Evolutionary conservation across 2,113 vertebrate genomes (phyloP).

Genomic region (Paramisgurnus dabryanus): DNA sequence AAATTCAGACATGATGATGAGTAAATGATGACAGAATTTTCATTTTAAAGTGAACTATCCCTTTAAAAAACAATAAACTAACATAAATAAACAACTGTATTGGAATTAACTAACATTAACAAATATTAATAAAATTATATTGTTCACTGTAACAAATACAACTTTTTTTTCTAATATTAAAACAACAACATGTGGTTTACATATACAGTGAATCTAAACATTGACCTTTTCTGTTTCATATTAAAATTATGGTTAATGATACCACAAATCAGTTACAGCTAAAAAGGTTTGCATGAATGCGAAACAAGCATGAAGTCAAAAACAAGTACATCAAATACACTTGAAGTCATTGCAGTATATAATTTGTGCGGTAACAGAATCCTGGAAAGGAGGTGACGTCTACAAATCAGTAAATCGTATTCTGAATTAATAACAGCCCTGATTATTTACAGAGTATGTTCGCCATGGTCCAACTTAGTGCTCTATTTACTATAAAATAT

Average conservation of each 20-base stretch:
- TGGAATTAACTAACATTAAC: no score
- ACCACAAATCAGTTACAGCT: slow-evolving; percentile 16
- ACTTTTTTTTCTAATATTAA: not conserved
- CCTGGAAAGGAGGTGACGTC: slow-evolving; percentile 13
- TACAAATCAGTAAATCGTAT: slow-evolving; percentile 22
- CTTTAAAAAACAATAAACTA: no score
- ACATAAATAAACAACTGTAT: no score
- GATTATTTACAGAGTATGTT: slow-evolving; percentile 46
- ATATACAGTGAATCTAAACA: slow-evolving; percentile 1
- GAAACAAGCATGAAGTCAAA: not conserved
- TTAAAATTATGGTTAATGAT: slow-evolving; percentile 27
- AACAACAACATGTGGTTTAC: slow-evolving; percentile 11
- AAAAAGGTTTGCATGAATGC: not conserved
- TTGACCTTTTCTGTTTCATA: slow-evolving; percentile 27
- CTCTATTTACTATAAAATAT: slow-evolving; percentile 22
- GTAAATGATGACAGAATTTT: no score
- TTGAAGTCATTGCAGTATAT: slow-evolving; percentile 10
- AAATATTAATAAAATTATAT: not conserved
- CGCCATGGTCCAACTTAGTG: slow-evolving; percentile 14
- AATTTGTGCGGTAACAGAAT: slow-evolving; percentile 11
- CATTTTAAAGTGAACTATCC: no score
- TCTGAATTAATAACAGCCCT: slow-evolving; percentile 14
- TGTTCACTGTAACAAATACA: not conserved
- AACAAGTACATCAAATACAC: not conserved
- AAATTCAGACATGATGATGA: no score